Percentiles rank a stretch among this genome's conserved stretches.
Conservation (phyloP, 2,113 vertebrate species). For the Monarcha castaneiventris region DNA sequence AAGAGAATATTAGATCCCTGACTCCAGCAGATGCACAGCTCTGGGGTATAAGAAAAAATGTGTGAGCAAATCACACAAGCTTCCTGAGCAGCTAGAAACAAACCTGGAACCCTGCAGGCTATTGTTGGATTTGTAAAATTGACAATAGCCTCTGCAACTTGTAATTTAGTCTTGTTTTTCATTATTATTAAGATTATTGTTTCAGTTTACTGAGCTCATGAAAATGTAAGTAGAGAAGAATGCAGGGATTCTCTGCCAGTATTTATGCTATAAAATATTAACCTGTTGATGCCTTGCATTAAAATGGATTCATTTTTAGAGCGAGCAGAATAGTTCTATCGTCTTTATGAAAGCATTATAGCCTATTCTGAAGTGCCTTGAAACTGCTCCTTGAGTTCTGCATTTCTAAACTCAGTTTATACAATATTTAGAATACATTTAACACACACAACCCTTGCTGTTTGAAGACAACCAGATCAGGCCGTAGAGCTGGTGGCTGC, state of each 20-base stretch:
- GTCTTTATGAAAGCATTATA: neutral
- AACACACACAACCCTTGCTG: neutral
- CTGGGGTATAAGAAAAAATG: constrained; percentile 58
- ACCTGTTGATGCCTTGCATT: constrained; percentile 27
- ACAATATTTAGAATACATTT: constrained; percentile 10
- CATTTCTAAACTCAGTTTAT: neutral
- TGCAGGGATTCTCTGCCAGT: neutral
- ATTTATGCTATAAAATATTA: constrained; percentile 35
- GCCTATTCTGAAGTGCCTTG: neutral
- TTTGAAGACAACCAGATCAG: neutral
- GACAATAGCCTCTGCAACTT: constrained; percentile 63
- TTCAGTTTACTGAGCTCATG: constrained; percentile 46
- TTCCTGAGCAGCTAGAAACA: constrained; percentile 67
- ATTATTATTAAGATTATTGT: constrained; percentile 49
- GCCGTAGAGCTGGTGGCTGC: neutral
- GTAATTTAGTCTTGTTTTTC: constrained; percentile 52
- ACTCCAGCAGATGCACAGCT: constrained; percentile 65
- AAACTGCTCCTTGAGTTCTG: neutral
- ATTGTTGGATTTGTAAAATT: constrained; percentile 63
- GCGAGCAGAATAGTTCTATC: neutral
- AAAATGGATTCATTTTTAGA: constrained; percentile 29
- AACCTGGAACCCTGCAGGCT: constrained; percentile 65
- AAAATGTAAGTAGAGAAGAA: constrained; percentile 32
- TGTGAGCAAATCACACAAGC: constrained; percentile 69
- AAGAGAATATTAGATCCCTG: constrained; percentile 70